Conservation (phyloP, 2,888 invertebrate genomes). For the Athalia cordata region DNA sequence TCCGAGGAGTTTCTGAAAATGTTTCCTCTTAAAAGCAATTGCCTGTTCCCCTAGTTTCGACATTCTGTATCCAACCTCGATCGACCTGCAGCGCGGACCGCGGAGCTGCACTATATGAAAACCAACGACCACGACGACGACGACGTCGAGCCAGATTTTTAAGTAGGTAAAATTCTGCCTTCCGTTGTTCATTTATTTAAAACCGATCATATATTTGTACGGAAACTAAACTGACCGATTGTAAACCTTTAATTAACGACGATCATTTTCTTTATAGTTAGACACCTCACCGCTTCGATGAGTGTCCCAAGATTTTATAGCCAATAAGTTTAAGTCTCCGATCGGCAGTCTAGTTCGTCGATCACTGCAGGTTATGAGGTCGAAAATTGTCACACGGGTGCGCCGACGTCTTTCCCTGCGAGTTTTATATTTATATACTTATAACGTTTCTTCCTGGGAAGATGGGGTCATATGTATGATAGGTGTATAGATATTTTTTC, state of each 20-base stretch:
- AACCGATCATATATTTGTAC: not conserved
- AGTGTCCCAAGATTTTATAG: not conserved
- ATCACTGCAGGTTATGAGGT: slow-evolving; percentile 7
- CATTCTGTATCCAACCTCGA: slow-evolving; percentile 58
- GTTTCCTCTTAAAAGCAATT: slow-evolving; percentile 69
- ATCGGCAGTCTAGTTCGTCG: not conserved
- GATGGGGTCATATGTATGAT: not conserved
- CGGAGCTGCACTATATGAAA: not conserved
- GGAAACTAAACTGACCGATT: too few relatives aligned
- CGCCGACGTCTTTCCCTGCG: not conserved
- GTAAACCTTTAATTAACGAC: slow-evolving; percentile 16
- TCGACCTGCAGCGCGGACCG: not conserved
- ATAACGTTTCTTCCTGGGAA: not conserved
- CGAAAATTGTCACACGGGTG: slow-evolving; percentile 13
- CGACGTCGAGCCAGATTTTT: not conserved
- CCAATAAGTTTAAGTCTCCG: slow-evolving; percentile 16
- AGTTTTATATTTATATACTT: too few relatives aligned
- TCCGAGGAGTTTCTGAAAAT: slow-evolving; percentile 47
- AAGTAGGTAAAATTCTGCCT: slow-evolving; percentile 26
- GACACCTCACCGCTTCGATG: not conserved
- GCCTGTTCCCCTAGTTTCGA: slow-evolving; percentile 70
- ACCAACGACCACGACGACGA: not conserved
- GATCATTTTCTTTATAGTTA: not conserved
- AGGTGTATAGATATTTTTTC: not conserved
- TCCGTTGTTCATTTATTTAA: slow-evolving; percentile 30